Evolutionary conservation across 2,888 invertebrate genomes (phyloP).

Genomic region (Chymomyza procnemis): DNA sequence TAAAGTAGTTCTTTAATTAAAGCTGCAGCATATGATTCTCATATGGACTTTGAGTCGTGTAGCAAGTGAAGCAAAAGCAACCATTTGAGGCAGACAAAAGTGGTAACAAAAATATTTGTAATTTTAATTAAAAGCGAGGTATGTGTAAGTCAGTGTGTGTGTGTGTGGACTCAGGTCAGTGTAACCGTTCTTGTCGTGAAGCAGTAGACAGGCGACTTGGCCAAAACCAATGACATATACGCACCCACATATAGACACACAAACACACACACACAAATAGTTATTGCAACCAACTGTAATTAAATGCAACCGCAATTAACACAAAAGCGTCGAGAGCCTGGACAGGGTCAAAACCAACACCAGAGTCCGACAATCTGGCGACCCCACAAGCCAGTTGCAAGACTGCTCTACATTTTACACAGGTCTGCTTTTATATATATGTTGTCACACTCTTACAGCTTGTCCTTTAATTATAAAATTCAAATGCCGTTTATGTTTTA

Average conservation of each 20-base stretch:
- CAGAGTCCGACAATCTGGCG: neutral
- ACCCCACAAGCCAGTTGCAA: neutral
- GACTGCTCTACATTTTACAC: neutral
- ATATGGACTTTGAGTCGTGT: neutral
- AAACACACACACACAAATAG: constrained; percentile 2
- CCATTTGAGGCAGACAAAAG: neutral
- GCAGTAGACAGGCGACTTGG: constrained; percentile 23
- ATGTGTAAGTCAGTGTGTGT: constrained; percentile 8
- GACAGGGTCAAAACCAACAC: neutral
- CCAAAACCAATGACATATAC: neutral
- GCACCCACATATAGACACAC: neutral
- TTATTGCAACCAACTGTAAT: constrained; percentile 67
- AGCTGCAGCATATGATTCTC: neutral
- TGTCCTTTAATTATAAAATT: neutral
- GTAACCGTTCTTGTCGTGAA: neutral
- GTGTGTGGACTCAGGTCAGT: neutral
- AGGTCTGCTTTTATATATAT: neutral
- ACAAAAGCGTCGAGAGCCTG: constrained; percentile 62
- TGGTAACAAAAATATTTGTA: constrained; percentile 46
- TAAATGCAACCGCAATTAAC: constrained; percentile 74
- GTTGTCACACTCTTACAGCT: neutral
- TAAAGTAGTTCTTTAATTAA: neutral
- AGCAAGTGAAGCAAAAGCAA: constrained; percentile 8
- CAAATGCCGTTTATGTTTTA: too few relatives aligned
- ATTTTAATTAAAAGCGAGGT: constrained; percentile 65